A percentile compares a stretch with the other conserved stretches of the same genome.
Evolutionary conservation across 2,113 vertebrate species (phyloP).

Genomic region (Alaudala cheleensis): DNA sequence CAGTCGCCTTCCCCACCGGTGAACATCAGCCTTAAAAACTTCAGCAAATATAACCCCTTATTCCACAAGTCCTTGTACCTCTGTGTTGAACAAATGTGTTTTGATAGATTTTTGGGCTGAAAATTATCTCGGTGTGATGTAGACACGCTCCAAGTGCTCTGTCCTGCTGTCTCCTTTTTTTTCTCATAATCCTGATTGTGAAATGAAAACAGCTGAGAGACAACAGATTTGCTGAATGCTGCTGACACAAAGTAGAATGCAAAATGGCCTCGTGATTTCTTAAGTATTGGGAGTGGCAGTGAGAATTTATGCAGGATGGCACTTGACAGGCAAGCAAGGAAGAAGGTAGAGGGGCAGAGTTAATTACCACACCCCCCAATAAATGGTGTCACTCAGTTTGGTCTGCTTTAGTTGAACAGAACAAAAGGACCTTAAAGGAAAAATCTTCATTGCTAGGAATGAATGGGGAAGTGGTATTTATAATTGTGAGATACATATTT

Average conservation of each 20-base stretch:
- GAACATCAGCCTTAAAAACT: not conserved
- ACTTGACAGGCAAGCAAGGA: not conserved
- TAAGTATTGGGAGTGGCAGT: not conserved
- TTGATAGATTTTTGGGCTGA: not conserved
- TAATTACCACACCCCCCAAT: accelerated
- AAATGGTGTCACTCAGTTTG: not conserved
- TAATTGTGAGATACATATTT: not conserved
- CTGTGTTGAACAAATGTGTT: not conserved
- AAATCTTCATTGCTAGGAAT: not conserved
- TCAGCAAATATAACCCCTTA: not conserved
- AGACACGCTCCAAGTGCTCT: not conserved
- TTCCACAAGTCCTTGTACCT: not conserved
- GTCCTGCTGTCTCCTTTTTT: not conserved
- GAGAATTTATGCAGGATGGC: not conserved
- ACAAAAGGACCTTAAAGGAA: not conserved
- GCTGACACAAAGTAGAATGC: not conserved
- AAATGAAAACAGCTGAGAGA: not conserved
- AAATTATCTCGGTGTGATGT: not conserved
- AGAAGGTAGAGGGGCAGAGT: not conserved
- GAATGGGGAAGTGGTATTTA: not conserved
- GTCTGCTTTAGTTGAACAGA: not conserved
- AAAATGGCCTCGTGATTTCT: not conserved
- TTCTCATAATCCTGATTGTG: not conserved
- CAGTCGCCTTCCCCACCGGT: not conserved
- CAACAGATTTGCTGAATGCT: not conserved